phyloP scores from a whole-genome alignment of 2,888 invertebrate species.

The Dryococelus australis region DNA sequence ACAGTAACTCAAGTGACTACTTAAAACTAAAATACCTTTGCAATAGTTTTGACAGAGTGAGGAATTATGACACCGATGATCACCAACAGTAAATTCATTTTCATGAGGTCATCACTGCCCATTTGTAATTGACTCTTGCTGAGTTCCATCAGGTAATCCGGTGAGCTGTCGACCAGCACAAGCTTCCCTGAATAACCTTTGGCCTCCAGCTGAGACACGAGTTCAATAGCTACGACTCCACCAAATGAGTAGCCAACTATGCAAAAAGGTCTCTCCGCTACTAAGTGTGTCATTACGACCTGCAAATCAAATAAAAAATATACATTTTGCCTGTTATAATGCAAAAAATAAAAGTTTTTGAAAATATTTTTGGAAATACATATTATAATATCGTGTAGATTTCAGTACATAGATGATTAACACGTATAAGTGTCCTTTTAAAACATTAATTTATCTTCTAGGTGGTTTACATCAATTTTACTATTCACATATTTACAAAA shows the following conservation, averaged over 20 bases:
- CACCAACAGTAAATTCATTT: conserved; percentile 66
- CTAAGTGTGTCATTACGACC: conserved; percentile 28
- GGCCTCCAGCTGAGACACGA: conserved; percentile 74
- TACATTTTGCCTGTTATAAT: not conserved
- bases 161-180: conserved; percentile 83
- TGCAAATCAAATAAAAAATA: conserved; percentile 29
- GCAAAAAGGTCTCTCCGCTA: conserved; percentile 65
- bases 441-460: no score
- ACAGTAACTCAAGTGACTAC: no score
- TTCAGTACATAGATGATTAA: no score
- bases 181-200: conserved; percentile 70
- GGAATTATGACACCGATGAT: conserved; percentile 50
- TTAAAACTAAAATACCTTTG: not conserved
- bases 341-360: not conserved
- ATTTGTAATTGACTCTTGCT: conserved; percentile 52
- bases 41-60: not conserved
- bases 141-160: conserved; percentile 64
- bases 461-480: no score
- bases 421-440: no score
- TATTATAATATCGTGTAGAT: no score
- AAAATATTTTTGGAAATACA: not conserved
- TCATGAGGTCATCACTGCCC: conserved; percentile 61
- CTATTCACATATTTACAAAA: no score
- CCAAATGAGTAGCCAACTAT: conserved; percentile 93
- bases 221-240: conserved; percentile 75